These are phyloP conservation scores for Toxotes lorentzi DNA, from an alignment of 2,797 vertebrate genomes.

Conservation along the genomic window DNA sequence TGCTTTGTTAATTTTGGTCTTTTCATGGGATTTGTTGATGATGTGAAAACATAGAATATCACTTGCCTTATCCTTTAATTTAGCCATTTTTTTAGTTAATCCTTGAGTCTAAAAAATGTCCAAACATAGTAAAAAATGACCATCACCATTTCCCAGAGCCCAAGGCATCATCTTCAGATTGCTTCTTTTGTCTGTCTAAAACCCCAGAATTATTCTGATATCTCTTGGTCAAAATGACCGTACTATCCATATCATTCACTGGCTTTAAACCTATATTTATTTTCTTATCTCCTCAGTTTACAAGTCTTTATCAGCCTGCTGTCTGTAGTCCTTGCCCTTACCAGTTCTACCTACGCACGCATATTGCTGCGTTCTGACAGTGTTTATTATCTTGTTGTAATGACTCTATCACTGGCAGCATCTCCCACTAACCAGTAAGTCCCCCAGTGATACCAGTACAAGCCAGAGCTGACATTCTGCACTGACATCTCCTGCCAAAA, in stretches of 20 bases:
- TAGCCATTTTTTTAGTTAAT: not conserved
- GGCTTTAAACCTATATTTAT: constrained; percentile 28
- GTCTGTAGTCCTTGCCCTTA: constrained; percentile 36
- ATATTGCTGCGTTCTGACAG: constrained; percentile 36
- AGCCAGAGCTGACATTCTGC: constrained; percentile 71
- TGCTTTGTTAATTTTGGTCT: not conserved
- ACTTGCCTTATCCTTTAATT: not conserved
- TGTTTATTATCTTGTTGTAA: constrained; percentile 67
- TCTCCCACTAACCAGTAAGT: constrained; percentile 67
- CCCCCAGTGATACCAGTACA: constrained; percentile 65
- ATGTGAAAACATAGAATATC: not conserved
- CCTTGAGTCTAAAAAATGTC: constrained; percentile 7
- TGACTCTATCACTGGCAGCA: constrained; percentile 61
- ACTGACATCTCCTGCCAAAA: constrained; percentile 75
- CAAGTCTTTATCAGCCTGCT: constrained; percentile 33
- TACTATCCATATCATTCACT: not conserved
- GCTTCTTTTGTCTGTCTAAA: not conserved
- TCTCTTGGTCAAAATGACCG: constrained; percentile 56
- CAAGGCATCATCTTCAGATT: not conserved
- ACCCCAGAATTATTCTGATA: constrained; percentile 65
- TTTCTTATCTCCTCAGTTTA: constrained; percentile 34
- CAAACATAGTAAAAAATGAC: constrained; percentile 1
- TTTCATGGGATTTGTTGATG: not conserved
- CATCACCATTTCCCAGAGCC: not conserved
- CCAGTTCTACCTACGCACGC: constrained; percentile 30